Evolutionary conservation across 2,888 invertebrate species (phyloP).

Genomic region (Pseudoips prasinana): DNA sequence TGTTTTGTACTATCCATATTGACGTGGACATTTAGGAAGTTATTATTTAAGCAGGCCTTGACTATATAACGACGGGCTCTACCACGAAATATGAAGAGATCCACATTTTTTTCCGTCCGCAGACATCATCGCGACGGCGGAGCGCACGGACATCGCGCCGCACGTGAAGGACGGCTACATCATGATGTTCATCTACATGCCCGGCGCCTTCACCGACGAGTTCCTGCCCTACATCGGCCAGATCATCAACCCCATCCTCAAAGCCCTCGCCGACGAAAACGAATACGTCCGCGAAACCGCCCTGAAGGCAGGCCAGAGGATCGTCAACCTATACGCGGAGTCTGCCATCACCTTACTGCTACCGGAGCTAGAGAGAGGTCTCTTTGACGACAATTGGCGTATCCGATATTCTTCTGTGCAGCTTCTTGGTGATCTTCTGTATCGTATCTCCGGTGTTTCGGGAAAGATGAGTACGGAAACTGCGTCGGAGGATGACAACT

Average conservation of each 20-base stretch:
- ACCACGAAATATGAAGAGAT: too few species aligned
- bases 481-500: conserved; percentile 99
- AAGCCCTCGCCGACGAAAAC: conserved; percentile 98
- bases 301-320: conserved; percentile 96
- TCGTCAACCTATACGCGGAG: conserved; percentile 97
- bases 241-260: conserved; percentile 97
- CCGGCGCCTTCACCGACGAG: conserved; percentile 96
- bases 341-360: conserved; percentile 95
- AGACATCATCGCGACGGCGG: conserved; percentile 96
- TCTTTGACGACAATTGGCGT: conserved; percentile 99
- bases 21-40: too few species aligned
- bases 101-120: too few species aligned
- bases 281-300: conserved; percentile 99
- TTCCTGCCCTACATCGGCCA: conserved; percentile 98
- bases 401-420: conserved; percentile 97
- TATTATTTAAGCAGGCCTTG: too few species aligned
- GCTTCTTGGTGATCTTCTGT: conserved; percentile 96
- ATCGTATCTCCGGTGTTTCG: conserved; percentile 97
- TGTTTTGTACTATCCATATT: too few species aligned
- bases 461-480: conserved; percentile 99
- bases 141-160: conserved; percentile 95
- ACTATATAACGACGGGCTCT: too few species aligned
- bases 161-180: conserved; percentile 99
- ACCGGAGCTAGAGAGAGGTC: conserved; percentile 95
- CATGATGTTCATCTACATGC: conserved; percentile 99